Evolutionary conservation across 2,113 vertebrate species (phyloP), one percentile per base, ranked within the genome.

Genomic region (Thryonomys swinderianus): DNA sequence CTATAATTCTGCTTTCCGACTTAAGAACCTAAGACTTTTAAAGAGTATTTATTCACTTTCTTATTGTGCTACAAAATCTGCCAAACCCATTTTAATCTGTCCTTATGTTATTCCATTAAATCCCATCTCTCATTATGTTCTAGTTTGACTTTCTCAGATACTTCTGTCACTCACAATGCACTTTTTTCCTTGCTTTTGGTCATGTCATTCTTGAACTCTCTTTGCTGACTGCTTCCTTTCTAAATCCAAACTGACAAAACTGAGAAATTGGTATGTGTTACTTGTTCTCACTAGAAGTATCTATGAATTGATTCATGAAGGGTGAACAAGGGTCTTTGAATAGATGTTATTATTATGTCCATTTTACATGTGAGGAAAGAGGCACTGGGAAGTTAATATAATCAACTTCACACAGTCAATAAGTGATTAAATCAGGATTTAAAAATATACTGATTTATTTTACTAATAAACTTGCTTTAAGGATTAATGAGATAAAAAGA

Each of bases 401-500:
- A 23, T 86, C 73, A 48, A 74, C 20, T 73, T 80, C 59, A 73
- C 40, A 18, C 32, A 27, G 17, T 40, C 20, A 45, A 4, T 67
- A 62, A 37, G 42, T 34, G 67, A 25, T 27, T 67, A 53, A 84
- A 76, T 45, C 59, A 32, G 23, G 42, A 80, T 51, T 79, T 55
- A 88, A 55, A 91, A 76, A 88, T 59, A 57, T 6, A 37, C 45
- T 23, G 30, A 67, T 87, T 73, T 82, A 48, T 78, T 45, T 83
- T 89, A 8, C 59, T 84, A 76, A 62, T 80, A 64, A 55, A 40
- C 9, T 45, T 57, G 16, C 32, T 88, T 23, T 3, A 57, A 84
- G 53, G 86, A 94, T 64, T 91, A 59, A 85, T 59, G 53, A 71
- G 45, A 92, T 88, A 81, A 34, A 69, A 42, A 67, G 53, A 3